phyloP scores from a whole-genome alignment of 2,113 vertebrate species.

The Gopherus flavomarginatus region DNA sequence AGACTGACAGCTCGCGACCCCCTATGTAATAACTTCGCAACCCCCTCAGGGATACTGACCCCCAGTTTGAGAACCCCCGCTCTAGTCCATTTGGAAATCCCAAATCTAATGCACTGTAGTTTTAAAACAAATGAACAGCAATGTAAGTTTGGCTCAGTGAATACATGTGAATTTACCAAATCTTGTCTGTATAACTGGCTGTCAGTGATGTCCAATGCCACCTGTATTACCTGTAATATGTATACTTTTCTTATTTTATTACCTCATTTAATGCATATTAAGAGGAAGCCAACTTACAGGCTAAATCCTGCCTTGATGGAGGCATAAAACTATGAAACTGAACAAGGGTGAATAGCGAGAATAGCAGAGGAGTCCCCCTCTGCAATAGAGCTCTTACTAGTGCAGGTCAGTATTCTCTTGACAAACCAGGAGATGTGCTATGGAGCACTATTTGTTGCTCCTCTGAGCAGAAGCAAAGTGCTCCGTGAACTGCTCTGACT shows the following conservation, averaged over 20 bases:
- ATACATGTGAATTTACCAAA: neutral
- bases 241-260: neutral
- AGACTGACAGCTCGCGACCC: no score
- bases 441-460: neutral
- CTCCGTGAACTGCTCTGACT: neutral
- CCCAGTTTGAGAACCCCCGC: neutral
- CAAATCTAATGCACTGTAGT: neutral
- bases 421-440: neutral
- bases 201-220: neutral
- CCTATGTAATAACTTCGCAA: no score
- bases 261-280: neutral
- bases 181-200: neutral
- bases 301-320: neutral
- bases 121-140: neutral
- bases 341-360: neutral
- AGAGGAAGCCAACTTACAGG: neutral
- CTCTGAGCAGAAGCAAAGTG: neutral
- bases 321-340: neutral
- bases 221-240: neutral
- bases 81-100: neutral
- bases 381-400: neutral
- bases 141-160: neutral
- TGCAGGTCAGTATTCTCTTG: neutral
- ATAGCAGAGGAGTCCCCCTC: neutral
- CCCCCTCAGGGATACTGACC: no score